Base-by-base conservation (phyloP, 1,140 invertebrate species). In the Drosophila lacertosa region DNA sequence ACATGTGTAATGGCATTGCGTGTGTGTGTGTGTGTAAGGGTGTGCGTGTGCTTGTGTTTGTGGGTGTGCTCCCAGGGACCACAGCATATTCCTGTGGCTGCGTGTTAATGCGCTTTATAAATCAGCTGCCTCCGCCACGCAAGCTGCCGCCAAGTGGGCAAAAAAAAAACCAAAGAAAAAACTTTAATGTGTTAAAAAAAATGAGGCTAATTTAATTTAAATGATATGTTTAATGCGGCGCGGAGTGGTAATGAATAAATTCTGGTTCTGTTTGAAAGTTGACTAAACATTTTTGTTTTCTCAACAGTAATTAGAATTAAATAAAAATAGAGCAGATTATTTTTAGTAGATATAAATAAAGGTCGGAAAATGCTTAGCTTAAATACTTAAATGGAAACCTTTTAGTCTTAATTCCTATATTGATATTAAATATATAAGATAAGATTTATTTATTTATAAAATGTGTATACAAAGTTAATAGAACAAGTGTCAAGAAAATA, bases 51-150 rank as follows among this genome's bases (percentile, higher is more conserved):
- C 47, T 54, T 18, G 22, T 33, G 18, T 37, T 6, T 55, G 33
- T 26, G 65, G n/a, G 57, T 45, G 37, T 15, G n/a, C 26, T 40
- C 13, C 35, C 20, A 40, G 35, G 13, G 13, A 40, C 35, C 35
- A 24, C n/a, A 39, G 37, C 62, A 45, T 67, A 60, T 78, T 62
- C 37, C 58, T 60, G 35, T 59, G 62, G 57, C 67, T 58, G 63
- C 59, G 59, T 84, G 71, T 77, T 82, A 82, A 77, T 77, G 74
- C 74, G 79, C 78, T 83, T 77, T 81, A 86, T 88, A 86, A 88
- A 88, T 86, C 82, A 78, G 79, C 58, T 70, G 39, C 70, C 58
- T 26, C 44, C 16, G 40, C 39, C 53, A 32, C 65, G 18, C 71
- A 71, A 71, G 58, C 77, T 66, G 54, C 58, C 58, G 26, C 22